phyloP scores from a whole-genome alignment of 2,113 vertebrate genomes.

The Anthoscopus minutus region DNA sequence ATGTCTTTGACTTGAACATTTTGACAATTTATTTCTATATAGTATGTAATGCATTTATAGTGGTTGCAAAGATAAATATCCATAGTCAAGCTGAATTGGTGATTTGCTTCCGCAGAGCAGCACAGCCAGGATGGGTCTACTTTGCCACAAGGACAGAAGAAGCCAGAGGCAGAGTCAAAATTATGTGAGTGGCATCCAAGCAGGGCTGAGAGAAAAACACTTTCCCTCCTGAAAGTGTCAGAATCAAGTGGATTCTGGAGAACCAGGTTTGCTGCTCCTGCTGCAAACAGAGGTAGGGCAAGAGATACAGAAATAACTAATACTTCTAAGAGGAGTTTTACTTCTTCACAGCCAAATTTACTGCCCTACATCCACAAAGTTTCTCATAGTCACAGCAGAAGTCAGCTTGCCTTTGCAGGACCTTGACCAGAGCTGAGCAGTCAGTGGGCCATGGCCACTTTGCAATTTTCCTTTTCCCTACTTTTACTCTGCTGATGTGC shows the following conservation, averaged over 20 bases:
- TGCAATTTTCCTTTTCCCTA: neutral
- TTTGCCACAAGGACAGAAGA: neutral
- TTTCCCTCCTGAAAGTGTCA: neutral
- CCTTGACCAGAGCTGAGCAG: neutral
- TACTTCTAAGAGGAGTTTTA: neutral
- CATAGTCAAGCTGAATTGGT: neutral
- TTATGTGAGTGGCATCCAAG: fast-evolving
- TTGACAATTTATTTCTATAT: neutral
- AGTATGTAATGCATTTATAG: neutral
- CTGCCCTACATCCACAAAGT: neutral
- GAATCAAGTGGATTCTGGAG: neutral
- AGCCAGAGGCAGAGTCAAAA: neutral
- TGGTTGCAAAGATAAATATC: neutral
- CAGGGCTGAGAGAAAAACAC: neutral
- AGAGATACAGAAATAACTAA: neutral
- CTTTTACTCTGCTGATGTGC: neutral
- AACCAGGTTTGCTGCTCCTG: neutral
- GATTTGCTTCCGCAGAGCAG: neutral
- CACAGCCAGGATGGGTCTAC: neutral
- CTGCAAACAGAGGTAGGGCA: neutral
- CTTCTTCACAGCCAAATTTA: neutral
- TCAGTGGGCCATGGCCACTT: fast-evolving
- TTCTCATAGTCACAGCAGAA: neutral
- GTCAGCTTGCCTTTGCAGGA: neutral
- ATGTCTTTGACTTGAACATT: neutral